Base-by-base conservation (phyloP, 2,888 invertebrate genomes). In the Xanthorhoe spadicearia region DNA sequence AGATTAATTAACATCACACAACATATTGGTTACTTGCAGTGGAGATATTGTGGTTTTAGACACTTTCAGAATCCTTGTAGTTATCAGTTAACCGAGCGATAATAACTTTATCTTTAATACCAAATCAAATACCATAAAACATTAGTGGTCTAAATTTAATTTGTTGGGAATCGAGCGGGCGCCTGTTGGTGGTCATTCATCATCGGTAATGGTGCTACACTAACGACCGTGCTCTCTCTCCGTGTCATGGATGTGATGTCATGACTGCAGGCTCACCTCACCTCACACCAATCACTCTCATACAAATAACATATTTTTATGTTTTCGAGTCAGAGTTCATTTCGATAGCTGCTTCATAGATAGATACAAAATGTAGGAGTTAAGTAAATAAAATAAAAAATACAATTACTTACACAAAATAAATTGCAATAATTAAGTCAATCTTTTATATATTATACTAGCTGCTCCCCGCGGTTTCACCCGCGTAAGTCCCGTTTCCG, bases 91-190 rank as follows among this genome's bases (percentile, higher is more conserved):
- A 65, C 66, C 64, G 64, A 70, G 55, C 66, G 52, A 69, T 77
- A 76, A 85, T 84, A 77, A 80, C 80, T 84, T 80, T 82, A 84
- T 87, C 81, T 78, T 70, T 71, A 71, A 69, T 73, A 68, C n/a
- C n/a, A 70, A 73, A 76, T 76, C n/a, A n/a, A 80, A 76, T 77
- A 81, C 73, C 75, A 79, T 74, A 83, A 77, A 79, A 80, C 83
- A 89, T 90, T 88, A 87, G 88, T 80, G 82, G 83, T 89, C 83
- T 86, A 90, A 92, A 92, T 92, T 90, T 88, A 92, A 92, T 92
- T 91, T 90, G 90, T 90, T 82, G 86, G 85, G 83, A 87, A 70
- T 66, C 85, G 86, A 83, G 80, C 82, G 76, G 86, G 85, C 88
- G 88, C 86, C 85, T 83, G 60, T 78, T 83, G 80, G 79, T 79